phyloP scores from a whole-genome alignment of 2,797 vertebrate species.

The Trematomus bernacchii region DNA sequence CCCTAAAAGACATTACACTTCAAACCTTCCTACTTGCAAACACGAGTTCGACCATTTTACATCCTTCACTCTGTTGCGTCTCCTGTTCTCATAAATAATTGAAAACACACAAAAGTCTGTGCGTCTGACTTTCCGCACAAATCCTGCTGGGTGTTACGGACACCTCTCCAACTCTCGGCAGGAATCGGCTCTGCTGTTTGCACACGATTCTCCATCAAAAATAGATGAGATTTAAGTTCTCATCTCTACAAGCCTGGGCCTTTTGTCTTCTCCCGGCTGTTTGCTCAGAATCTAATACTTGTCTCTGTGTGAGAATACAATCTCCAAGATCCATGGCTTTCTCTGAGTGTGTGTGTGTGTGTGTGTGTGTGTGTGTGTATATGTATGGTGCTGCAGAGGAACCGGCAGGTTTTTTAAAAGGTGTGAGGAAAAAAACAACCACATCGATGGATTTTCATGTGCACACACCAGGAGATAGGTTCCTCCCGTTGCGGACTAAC shows the following conservation, averaged over 20 bases:
- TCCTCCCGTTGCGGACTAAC: slow-evolving; percentile 20
- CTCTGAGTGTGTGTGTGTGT: too few relatives aligned
- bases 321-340: slow-evolving; percentile 12
- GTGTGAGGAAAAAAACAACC: background rate
- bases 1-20: slow-evolving; percentile 1
- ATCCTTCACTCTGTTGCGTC: background rate
- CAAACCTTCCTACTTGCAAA: background rate
- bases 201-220: slow-evolving; percentile 49
- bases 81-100: slow-evolving; percentile 3
- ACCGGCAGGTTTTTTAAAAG: slow-evolving; percentile 26
- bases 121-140: background rate
- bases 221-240: slow-evolving; percentile 61
- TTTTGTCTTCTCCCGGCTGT: slow-evolving; percentile 45
- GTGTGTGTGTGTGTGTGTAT: slow-evolving; percentile 12
- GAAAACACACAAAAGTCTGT: slow-evolving; percentile 24
- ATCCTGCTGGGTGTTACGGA: slow-evolving; percentile 1
- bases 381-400: slow-evolving; percentile 57
- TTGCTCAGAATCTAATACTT: slow-evolving; percentile 40
- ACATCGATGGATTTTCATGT: slow-evolving; percentile 20
- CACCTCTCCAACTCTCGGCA: background rate
- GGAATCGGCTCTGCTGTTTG: slow-evolving; percentile 43
- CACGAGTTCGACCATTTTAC: background rate
- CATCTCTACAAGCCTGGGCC: slow-evolving; percentile 21
- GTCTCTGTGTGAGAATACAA: slow-evolving; percentile 41
- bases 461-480: slow-evolving; percentile 9